phyloP scores from a whole-genome alignment of 2,797 vertebrate genomes.

The Bovichtus diacanthus region DNA sequence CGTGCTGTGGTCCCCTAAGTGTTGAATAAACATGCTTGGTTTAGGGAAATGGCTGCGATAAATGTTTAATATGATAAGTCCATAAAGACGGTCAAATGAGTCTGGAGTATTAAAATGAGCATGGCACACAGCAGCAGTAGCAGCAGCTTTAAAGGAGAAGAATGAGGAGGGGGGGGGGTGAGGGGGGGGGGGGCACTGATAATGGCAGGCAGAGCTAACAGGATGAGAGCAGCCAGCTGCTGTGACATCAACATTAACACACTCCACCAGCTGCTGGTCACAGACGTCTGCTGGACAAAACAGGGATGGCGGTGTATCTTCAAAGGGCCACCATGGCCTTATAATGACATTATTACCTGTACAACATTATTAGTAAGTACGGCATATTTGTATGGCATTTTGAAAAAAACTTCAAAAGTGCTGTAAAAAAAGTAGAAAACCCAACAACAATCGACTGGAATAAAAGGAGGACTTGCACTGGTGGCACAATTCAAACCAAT shows the following conservation, averaged over 20 bases:
- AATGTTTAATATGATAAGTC: slow-evolving; percentile 87
- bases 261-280: slow-evolving; percentile 80
- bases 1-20: slow-evolving; percentile 81
- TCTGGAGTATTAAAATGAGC: slow-evolving; percentile 83
- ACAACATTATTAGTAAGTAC: slow-evolving; percentile 12
- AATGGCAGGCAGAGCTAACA: slow-evolving; percentile 79
- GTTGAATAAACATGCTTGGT: slow-evolving; percentile 87
- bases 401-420: slow-evolving; percentile 22
- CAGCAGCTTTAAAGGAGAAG: slow-evolving; percentile 63
- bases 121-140: slow-evolving; percentile 67
- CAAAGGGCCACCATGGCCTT: slow-evolving; percentile 55
- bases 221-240: slow-evolving; percentile 82
- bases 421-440: background rate
- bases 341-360: slow-evolving; percentile 66
- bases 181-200: slow-evolving; percentile 48
- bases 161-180: slow-evolving; percentile 15
- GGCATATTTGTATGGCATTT: slow-evolving; percentile 4
- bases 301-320: slow-evolving; percentile 53
- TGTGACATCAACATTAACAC: slow-evolving; percentile 82
- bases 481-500: background rate
- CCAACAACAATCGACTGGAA: background rate
- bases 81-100: slow-evolving; percentile 85
- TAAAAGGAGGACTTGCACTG: background rate
- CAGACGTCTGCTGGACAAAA: slow-evolving; percentile 73
- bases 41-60: slow-evolving; percentile 84